Conservation (phyloP, 2,113 vertebrate species). For the Hepsetus odoe region DNA sequence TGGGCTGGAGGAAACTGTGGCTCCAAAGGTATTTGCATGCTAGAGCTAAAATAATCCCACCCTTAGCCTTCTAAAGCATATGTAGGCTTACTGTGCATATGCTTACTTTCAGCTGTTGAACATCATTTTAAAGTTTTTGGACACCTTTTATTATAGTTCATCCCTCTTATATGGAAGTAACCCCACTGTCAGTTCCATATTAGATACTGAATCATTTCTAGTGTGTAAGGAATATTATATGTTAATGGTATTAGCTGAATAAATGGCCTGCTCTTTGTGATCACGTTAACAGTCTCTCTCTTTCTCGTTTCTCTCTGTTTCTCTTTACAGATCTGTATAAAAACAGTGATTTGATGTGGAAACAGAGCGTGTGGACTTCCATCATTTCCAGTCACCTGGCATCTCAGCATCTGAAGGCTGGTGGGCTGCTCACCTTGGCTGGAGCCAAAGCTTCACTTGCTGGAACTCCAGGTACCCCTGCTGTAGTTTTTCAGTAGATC, state of each 20-base stretch:
- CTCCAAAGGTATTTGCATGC: slow-evolving; percentile 82
- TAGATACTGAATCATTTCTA: neutral
- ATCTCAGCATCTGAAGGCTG: slow-evolving; percentile 86
- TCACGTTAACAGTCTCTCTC: neutral
- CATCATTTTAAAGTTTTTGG: neutral
- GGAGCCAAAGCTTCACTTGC: slow-evolving; percentile 88
- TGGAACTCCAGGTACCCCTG: slow-evolving; percentile 83
- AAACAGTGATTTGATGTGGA: slow-evolving; percentile 94
- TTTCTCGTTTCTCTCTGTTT: neutral
- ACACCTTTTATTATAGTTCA: neutral
- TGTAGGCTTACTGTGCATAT: neutral
- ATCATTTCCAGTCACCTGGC: slow-evolving; percentile 92
- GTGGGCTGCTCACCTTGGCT: slow-evolving; percentile 87
- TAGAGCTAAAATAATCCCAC: neutral
- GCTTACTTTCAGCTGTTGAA: neutral
- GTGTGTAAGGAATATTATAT: neutral
- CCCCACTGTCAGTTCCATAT: neutral
- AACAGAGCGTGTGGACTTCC: slow-evolving; percentile 95
- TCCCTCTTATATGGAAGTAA: neutral
- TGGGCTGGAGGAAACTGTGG: slow-evolving; percentile 94
- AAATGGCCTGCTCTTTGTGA: neutral
- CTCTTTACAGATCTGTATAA: slow-evolving; percentile 85
- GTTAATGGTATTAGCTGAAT: neutral
- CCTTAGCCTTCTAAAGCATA: neutral
- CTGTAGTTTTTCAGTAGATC: too few relatives aligned